Evolutionary conservation across 2,888 invertebrate species (phyloP).

Genomic region (Polyploca ridens): DNA sequence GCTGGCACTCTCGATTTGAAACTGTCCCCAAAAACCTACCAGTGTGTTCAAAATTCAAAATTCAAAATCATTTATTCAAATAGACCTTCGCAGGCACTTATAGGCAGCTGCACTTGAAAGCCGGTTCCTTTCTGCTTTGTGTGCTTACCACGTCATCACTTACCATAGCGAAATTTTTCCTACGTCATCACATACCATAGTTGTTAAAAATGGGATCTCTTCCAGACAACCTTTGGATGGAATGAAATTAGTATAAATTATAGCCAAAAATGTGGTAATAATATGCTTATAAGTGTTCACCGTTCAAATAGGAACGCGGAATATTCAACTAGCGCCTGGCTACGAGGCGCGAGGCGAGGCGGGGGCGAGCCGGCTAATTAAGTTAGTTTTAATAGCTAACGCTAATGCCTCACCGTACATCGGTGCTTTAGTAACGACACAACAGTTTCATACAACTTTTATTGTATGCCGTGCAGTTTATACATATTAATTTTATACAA

Average conservation of each 20-base stretch:
- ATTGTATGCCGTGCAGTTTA: not conserved
- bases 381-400: constrained; percentile 8
- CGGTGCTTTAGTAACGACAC: not conserved
- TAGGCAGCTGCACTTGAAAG: too few relatives aligned
- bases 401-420: not conserved
- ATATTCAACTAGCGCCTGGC: not conserved
- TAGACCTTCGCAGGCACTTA: too few relatives aligned
- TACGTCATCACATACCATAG: too few relatives aligned
- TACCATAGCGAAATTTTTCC: too few relatives aligned
- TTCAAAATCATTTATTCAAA: too few relatives aligned
- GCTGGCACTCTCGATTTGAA: too few relatives aligned
- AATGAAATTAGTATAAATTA: not conserved
- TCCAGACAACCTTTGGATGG: too few relatives aligned
- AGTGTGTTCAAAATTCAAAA: too few relatives aligned
- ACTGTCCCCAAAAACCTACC: too few relatives aligned
- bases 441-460: not conserved
- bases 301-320: not conserved
- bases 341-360: not conserved
- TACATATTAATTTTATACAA: not conserved
- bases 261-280: not conserved
- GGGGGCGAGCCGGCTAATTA: constrained; percentile 8
- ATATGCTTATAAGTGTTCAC: not conserved
- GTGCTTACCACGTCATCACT: too few relatives aligned
- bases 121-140: too few relatives aligned
- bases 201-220: too few relatives aligned